Conservation (phyloP, 2,113 vertebrate genomes). For the Halcyon malimbica region DNA sequence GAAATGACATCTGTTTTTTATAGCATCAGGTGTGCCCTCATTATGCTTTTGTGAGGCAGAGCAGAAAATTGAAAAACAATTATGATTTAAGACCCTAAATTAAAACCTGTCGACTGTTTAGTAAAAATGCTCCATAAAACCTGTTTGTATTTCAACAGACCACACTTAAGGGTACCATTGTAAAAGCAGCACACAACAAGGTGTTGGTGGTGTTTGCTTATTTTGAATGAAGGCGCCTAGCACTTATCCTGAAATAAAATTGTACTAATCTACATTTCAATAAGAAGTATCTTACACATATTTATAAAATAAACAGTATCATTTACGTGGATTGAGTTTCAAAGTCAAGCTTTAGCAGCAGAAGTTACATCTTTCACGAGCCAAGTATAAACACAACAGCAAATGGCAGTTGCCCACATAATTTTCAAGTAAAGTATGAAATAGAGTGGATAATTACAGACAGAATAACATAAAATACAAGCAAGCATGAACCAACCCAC, state of each 20-base stretch:
- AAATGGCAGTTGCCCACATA: neutral
- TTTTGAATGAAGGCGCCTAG: neutral
- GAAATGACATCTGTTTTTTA: constrained; percentile 54
- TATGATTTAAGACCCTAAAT: constrained; percentile 57
- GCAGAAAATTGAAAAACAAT: constrained; percentile 54
- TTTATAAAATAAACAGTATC: neutral
- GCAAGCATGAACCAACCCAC: neutral
- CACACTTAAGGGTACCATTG: neutral
- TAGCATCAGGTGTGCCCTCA: constrained; percentile 56
- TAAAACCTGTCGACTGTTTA: constrained; percentile 44
- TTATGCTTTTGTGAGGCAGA: constrained; percentile 26
- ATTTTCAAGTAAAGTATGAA: neutral
- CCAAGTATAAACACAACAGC: neutral
- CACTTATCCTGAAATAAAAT: neutral
- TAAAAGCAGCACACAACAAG: neutral
- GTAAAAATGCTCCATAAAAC: constrained; percentile 42
- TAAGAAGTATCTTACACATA: neutral
- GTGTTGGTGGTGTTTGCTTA: neutral
- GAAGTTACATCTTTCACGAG: neutral
- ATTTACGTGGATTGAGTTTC: neutral
- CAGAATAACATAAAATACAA: neutral
- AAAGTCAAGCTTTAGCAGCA: neutral
- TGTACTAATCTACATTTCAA: neutral
- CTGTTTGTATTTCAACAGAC: neutral
- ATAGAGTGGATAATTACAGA: neutral